Conservation (phyloP, 2,888 invertebrate genomes). For the Aleiodes testaceus region DNA sequence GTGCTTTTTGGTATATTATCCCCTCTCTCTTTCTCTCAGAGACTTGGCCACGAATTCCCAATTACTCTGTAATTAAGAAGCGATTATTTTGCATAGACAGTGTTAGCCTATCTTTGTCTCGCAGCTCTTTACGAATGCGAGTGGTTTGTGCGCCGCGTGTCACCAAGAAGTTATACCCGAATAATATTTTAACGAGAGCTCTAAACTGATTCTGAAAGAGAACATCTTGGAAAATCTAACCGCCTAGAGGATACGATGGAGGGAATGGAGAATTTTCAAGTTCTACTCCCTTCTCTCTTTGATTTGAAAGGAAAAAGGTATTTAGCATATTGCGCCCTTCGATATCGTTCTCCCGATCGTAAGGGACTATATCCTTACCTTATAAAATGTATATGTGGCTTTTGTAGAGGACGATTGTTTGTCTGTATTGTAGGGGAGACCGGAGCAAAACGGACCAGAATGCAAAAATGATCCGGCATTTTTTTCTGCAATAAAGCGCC, state of each 20-base stretch:
- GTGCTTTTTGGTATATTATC: slow-evolving; percentile 18
- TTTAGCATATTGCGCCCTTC: slow-evolving; percentile 68
- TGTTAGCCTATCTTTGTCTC: slow-evolving; percentile 41
- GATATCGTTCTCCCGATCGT: slow-evolving; percentile 57
- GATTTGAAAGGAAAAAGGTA: slow-evolving; percentile 60
- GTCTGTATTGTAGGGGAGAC: not conserved
- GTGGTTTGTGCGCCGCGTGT: slow-evolving; percentile 65
- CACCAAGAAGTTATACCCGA: slow-evolving; percentile 69
- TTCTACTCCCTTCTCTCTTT: not conserved
- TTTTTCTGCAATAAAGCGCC: too few species aligned
- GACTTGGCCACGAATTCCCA: slow-evolving; percentile 62
- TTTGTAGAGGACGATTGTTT: not conserved
- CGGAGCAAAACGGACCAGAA: too few species aligned
- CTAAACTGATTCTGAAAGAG: slow-evolving; percentile 67
- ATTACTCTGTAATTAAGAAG: slow-evolving; percentile 72
- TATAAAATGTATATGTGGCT: not conserved
- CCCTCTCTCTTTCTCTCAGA: too few species aligned
- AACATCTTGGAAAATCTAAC: slow-evolving; percentile 18
- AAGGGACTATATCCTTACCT: slow-evolving; percentile 45
- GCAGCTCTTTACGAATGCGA: slow-evolving; percentile 57
- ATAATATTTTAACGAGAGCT: slow-evolving; percentile 71
- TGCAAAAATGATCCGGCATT: too few species aligned
- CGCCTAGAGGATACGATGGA: slow-evolving; percentile 29
- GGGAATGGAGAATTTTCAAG: not conserved
- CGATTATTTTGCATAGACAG: slow-evolving; percentile 71